Evolutionary conservation across 2,113 vertebrate genomes (phyloP).

Genomic region (Peromyscus maniculatus): DNA sequence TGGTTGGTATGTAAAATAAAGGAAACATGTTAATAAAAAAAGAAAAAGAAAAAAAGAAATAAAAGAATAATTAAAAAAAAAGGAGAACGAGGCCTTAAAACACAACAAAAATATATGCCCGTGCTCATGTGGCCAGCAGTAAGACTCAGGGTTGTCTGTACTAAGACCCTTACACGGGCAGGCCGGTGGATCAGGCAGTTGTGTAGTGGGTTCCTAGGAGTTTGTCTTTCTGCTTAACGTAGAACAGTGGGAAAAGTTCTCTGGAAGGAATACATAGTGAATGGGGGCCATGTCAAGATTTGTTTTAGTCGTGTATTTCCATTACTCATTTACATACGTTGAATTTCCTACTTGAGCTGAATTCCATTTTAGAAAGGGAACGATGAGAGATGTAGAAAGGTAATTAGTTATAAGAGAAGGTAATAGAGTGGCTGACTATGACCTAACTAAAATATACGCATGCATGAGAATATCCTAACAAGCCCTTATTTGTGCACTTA

Average conservation of each 20-base stretch:
- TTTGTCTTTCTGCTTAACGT: not conserved
- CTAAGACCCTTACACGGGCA: not conserved
- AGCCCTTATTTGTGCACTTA: too few relatives aligned
- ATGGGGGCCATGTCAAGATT: not conserved
- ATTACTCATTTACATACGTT: not conserved
- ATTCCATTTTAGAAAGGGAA: not conserved
- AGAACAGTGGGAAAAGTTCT: not conserved
- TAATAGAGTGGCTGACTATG: not conserved
- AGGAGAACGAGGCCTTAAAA: not conserved
- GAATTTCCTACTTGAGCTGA: not conserved
- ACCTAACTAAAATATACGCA: not conserved
- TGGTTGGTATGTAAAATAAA: too few relatives aligned
- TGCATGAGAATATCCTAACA: not conserved
- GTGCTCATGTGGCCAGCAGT: not conserved
- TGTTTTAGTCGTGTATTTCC: not conserved
- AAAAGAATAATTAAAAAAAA: too few relatives aligned
- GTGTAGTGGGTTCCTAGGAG: too few relatives aligned
- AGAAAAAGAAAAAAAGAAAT: too few relatives aligned
- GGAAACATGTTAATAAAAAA: too few relatives aligned
- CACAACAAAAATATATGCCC: not conserved
- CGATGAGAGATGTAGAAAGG: not conserved
- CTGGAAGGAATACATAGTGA: accelerated
- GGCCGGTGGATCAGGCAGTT: not conserved
- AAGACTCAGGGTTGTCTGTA: not conserved
- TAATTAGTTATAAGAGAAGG: not conserved